Evolutionary conservation across 1,140 invertebrate species (phyloP), one percentile per base, ranked within the genome.

Genomic region (Orussus abietinus): DNA sequence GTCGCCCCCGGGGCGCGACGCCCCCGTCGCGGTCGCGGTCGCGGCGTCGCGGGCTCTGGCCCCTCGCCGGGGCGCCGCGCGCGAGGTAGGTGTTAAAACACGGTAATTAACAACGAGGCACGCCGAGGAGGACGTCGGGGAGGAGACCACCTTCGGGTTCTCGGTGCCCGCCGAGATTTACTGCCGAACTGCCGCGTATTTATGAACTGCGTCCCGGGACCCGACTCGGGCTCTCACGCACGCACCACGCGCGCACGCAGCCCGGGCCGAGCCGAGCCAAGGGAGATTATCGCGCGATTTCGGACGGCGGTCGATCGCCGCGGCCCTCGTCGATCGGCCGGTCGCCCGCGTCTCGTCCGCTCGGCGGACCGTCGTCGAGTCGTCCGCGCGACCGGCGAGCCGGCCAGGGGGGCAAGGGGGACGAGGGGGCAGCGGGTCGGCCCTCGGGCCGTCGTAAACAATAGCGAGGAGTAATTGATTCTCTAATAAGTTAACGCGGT

Each of bases 401-500:
- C 21, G 41, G 22, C 20, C 17, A 9, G 31, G 20, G 17, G 17
- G 31, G 18, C 36, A 17, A 17, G 14, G 21, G 9, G 18, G 12
- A 34, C n/a, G 28, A 17, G 35, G 14, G 42, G 10, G 34, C 35
- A 19, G 44, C 40, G 51, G 49, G 51, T 41, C 51, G 53, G 49
- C 54, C 64, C 58, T 61, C 50, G 54, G 59, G 59, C 62, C 62
- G 64, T 69, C 66, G 68, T 70, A 72, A 72, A 72, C 67, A 72
- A 72, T 70, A 69, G 67, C 59, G 60, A 60, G 52, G 61, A 72
- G 69, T 72, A 72, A 72, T 72, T 69, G 69, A 72, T 72, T 71
- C 67, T 69, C 66, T 69, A 70, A 72, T 72, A 70, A 72, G 59
- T 69, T 72, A 68, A 72, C 67, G 64, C 62, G 66, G 22, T n/a